These are phyloP conservation scores for Boulengerochromis microlepis DNA, from an alignment of 2,113 vertebrate species.

Conservation along the genomic window DNA sequence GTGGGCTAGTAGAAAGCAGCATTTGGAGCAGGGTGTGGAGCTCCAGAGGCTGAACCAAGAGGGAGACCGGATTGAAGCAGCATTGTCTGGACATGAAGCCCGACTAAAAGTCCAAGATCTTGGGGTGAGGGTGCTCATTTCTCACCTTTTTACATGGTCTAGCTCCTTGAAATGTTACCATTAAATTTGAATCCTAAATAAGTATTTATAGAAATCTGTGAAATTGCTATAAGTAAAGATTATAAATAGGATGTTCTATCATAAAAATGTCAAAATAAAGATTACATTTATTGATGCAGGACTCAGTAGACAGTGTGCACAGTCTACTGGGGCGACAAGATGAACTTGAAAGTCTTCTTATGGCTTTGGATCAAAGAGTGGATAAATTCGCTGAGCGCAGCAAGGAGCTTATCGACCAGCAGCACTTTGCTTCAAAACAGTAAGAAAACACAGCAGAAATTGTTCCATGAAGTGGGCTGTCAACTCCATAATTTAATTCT, in stretches of 20 bases:
- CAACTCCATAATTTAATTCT: not conserved
- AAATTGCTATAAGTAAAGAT: not conserved
- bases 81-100: conserved; percentile 76
- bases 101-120: conserved; percentile 73
- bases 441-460: conserved; percentile 32
- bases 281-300: conserved; percentile 51
- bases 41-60: conserved; percentile 78
- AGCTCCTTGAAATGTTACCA: not conserved
- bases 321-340: conserved; percentile 77
- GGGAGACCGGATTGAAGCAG: conserved; percentile 73
- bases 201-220: not conserved
- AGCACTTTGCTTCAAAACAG: conserved; percentile 68
- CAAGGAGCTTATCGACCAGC: conserved; percentile 56
- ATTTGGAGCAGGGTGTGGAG: conserved; percentile 73
- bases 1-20: conserved; percentile 65
- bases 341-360: conserved; percentile 74
- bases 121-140: conserved; percentile 66
- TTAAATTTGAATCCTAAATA: not conserved
- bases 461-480: not conserved
- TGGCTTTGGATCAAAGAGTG: conserved; percentile 68
- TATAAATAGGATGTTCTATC: not conserved
- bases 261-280: not conserved
- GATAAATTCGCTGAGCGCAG: conserved; percentile 64
- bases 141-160: not conserved
- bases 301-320: conserved; percentile 73